phyloP scores from a whole-genome alignment of 2,888 invertebrate species.

The Norana najaformis region DNA sequence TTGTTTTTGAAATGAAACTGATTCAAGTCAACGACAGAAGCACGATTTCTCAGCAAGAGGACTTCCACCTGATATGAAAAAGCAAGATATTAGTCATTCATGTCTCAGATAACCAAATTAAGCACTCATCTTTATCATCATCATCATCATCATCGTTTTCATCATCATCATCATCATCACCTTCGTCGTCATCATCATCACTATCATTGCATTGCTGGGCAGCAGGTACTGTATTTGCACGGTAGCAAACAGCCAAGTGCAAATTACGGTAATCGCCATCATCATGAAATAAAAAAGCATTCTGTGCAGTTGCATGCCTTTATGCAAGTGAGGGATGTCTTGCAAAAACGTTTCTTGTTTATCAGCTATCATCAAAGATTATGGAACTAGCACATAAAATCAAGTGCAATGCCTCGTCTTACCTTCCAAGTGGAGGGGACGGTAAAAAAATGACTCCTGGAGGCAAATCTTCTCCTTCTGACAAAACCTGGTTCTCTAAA shows the following conservation, averaged over 20 bases:
- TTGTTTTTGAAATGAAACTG: not conserved
- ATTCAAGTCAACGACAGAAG: not conserved
- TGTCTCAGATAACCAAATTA: not conserved
- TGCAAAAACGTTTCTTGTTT: not conserved
- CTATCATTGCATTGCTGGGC: not conserved
- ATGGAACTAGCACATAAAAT: not conserved
- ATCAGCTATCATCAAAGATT: not conserved
- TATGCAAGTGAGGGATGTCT: not conserved
- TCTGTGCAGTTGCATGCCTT: not conserved
- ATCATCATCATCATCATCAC: not conserved
- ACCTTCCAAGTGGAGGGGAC: conserved; percentile 8
- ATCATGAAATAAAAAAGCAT: not conserved
- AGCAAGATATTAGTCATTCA: not conserved
- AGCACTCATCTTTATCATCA: not conserved
- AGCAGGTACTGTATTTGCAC: not conserved
- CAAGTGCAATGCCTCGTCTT: not conserved
- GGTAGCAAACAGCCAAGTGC: not conserved
- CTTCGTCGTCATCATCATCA: not conserved
- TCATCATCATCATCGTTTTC: not conserved
- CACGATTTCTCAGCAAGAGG: not conserved
- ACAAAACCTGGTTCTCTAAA: conserved; percentile 1
- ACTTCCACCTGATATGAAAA: not conserved
- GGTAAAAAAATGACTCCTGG: not conserved
- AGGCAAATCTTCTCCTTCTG: not conserved
- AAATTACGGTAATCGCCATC: not conserved